Evolutionary conservation across 2,888 invertebrate species (phyloP).

Genomic region (Coelogynopora nodosa): DNA sequence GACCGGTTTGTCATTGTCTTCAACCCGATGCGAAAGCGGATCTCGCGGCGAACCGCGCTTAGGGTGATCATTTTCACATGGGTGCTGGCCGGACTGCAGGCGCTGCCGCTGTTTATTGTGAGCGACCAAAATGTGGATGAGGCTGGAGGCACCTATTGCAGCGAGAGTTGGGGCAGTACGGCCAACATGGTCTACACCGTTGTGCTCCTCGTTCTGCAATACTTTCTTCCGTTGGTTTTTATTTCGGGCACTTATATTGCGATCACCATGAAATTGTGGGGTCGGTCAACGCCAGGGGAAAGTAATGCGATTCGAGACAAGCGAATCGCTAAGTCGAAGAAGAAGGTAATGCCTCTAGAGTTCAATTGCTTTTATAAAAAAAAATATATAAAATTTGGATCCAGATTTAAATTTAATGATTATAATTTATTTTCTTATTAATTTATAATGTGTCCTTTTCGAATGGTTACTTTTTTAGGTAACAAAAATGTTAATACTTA

Average conservation of each 20-base stretch:
- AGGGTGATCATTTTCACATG: not conserved
- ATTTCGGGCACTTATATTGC: slow-evolving; percentile 57
- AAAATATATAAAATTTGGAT: not conserved
- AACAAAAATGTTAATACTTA: too few relatives aligned
- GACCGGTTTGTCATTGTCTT: slow-evolving; percentile 39
- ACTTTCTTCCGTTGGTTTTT: slow-evolving; percentile 53
- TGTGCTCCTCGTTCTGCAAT: slow-evolving; percentile 11
- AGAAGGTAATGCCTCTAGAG: not conserved
- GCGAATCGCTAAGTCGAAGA: slow-evolving; percentile 50
- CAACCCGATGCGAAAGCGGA: slow-evolving; percentile 31
- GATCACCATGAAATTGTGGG: slow-evolving; percentile 57
- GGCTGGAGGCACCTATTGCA: not conserved
- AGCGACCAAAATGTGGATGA: not conserved
- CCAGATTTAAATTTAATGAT: not conserved
- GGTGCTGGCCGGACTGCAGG: not conserved
- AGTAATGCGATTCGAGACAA: slow-evolving; percentile 56
- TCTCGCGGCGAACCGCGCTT: not conserved
- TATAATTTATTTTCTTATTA: too few relatives aligned
- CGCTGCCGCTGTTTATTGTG: not conserved
- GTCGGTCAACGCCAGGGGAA: slow-evolving; percentile 57
- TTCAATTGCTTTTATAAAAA: not conserved
- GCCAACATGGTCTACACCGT: slow-evolving; percentile 26
- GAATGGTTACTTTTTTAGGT: too few relatives aligned
- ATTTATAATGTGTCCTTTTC: too few relatives aligned
- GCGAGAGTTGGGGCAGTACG: not conserved